Percentiles rank a stretch among this genome's conserved stretches.
phyloP scores from a whole-genome alignment of 2,888 invertebrate genomes.

The Caenorhabditis sp. region DNA sequence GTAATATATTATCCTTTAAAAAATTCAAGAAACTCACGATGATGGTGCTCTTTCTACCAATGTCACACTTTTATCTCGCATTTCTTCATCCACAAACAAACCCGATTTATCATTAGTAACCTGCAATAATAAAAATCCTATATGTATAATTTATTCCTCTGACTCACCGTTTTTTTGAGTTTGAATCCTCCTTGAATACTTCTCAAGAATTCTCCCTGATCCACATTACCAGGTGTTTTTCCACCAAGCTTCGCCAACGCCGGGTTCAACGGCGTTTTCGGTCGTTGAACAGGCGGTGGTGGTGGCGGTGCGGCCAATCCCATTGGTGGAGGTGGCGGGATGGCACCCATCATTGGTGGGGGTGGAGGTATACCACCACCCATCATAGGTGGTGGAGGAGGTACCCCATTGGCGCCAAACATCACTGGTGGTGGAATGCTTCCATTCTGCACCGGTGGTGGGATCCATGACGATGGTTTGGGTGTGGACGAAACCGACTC shows the following conservation, averaged over 20 bases:
- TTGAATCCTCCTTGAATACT: slow-evolving; percentile 53
- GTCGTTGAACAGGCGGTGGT: slow-evolving; percentile 24
- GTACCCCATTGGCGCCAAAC: slow-evolving; percentile 28
- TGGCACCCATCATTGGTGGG: slow-evolving; percentile 29
- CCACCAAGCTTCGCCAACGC: slow-evolving; percentile 56
- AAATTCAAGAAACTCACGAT: slow-evolving; percentile 28
- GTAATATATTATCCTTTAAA: too few relatives aligned
- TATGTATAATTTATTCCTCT: too few relatives aligned
- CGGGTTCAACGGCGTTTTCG: slow-evolving; percentile 44
- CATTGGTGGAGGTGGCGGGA: slow-evolving; percentile 46
- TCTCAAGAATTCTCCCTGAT: slow-evolving; percentile 53
- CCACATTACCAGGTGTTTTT: slow-evolving; percentile 40
- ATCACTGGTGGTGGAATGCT: slow-evolving; percentile 34
- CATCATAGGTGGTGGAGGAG: slow-evolving; percentile 43
- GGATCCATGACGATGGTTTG: slow-evolving; percentile 16
- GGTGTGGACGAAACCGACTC: not conserved
- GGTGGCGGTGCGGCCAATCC: slow-evolving; percentile 9
- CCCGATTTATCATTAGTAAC: slow-evolving; percentile 62
- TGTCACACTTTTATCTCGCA: slow-evolving; percentile 43
- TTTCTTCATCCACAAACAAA: slow-evolving; percentile 59
- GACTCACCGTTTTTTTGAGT: slow-evolving; percentile 50
- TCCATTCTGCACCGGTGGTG: slow-evolving; percentile 25
- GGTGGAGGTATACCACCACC: slow-evolving; percentile 41
- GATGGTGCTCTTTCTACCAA: slow-evolving; percentile 40
- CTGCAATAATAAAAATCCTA: not conserved